Evolutionary conservation across 2,113 vertebrate genomes (phyloP).

Genomic region (Lucifuga dentata): DNA sequence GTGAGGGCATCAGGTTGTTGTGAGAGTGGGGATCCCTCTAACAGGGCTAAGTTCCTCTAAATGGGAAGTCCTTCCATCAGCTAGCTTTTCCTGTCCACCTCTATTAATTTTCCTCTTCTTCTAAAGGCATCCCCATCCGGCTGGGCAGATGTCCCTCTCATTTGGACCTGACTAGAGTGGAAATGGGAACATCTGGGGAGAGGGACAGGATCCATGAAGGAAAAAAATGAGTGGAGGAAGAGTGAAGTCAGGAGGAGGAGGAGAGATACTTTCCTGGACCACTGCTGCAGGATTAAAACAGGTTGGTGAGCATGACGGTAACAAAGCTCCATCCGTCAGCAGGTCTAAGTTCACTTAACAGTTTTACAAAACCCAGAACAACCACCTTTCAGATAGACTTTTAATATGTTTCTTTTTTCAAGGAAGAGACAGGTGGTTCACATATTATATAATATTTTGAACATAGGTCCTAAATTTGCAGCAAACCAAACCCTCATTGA

Average conservation of each 20-base stretch:
- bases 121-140: conserved; percentile 62
- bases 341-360: background rate
- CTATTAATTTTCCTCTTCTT: conserved; percentile 50
- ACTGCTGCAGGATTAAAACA: conserved; percentile 57
- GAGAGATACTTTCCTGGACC: conserved; percentile 65
- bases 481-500: no score
- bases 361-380: conserved; percentile 7
- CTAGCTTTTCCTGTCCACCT: conserved; percentile 75
- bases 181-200: conserved; percentile 76
- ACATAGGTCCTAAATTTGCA: no score
- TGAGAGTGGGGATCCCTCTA: conserved; percentile 7
- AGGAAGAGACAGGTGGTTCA: no score
- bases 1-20: background rate
- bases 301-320: conserved; percentile 46
- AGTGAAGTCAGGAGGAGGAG: conserved; percentile 45
- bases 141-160: conserved; percentile 74
- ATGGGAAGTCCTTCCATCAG: conserved; percentile 58
- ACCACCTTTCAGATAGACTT: background rate
- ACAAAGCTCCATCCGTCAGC: conserved; percentile 19
- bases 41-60: no score
- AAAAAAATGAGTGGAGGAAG: conserved; percentile 42
- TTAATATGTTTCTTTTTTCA: background rate
- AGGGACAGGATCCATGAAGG: conserved; percentile 58
- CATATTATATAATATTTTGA: no score
- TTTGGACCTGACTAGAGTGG: conserved; percentile 71